Evolutionary conservation across 92 coral and sea anemone species (phyloP).

Genomic region (Palythoa heliodiscus): DNA sequence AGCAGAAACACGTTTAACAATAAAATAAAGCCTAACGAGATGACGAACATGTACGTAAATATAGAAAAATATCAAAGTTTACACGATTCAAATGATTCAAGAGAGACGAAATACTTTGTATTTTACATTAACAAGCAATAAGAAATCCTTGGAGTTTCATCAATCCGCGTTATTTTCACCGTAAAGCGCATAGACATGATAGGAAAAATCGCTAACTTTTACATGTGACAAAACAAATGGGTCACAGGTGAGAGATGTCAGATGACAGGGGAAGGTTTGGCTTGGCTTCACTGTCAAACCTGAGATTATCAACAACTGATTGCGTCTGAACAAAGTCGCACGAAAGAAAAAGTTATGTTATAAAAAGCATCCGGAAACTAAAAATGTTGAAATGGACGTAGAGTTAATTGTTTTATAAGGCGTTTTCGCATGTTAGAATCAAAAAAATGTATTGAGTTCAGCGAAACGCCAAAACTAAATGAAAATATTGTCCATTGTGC

Average conservation of each 20-base stretch:
- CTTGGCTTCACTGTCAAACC: background rate
- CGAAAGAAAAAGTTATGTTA: background rate
- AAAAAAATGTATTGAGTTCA: background rate
- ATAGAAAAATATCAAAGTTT: background rate
- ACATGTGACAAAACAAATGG: background rate
- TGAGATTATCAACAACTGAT: background rate
- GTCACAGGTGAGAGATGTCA: slow-evolving; percentile 11
- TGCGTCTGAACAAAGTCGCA: background rate
- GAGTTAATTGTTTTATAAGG: background rate
- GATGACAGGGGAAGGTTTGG: background rate
- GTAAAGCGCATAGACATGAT: background rate
- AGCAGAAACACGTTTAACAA: background rate
- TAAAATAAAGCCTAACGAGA: background rate
- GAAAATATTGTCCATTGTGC: background rate
- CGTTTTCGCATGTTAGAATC: slow-evolving; percentile 6
- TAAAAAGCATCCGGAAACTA: background rate
- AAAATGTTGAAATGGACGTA: background rate
- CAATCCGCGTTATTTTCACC: background rate
- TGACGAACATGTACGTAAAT: background rate
- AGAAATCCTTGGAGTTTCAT: background rate
- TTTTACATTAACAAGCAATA: background rate
- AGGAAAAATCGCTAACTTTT: background rate
- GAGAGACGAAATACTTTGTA: background rate
- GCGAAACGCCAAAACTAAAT: background rate
- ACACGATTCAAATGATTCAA: too few relatives aligned